These are phyloP conservation scores for Cuniculus paca DNA, from an alignment of 2,797 vertebrate genomes.

Conservation along the genomic window DNA sequence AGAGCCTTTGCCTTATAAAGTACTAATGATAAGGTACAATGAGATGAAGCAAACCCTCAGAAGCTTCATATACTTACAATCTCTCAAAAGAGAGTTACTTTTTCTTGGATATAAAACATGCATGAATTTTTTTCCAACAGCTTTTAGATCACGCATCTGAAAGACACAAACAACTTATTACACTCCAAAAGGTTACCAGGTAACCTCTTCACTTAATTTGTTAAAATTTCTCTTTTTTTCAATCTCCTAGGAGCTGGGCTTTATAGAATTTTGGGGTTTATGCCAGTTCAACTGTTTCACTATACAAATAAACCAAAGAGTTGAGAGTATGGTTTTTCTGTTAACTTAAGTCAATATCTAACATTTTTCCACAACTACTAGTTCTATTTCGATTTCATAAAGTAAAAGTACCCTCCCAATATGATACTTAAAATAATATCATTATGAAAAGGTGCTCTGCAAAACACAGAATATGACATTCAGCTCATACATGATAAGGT, in stretches of 20 bases:
- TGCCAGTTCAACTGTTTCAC: slow-evolving; percentile 34
- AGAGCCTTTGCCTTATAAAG: neutral
- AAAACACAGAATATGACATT: slow-evolving; percentile 29
- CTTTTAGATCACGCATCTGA: slow-evolving; percentile 96
- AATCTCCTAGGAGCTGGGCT: slow-evolving; percentile 12
- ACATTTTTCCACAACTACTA: neutral
- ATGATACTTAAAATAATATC: slow-evolving; percentile 25
- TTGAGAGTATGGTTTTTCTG: neutral
- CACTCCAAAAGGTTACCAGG: slow-evolving; percentile 31
- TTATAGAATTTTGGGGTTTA: slow-evolving; percentile 54
- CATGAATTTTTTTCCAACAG: slow-evolving; percentile 97
- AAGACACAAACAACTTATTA: slow-evolving; percentile 80
- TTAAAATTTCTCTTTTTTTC: slow-evolving; percentile 64
- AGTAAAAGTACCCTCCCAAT: slow-evolving; percentile 13
- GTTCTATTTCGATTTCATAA: slow-evolving; percentile 49
- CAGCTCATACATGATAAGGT: neutral
- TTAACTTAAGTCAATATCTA: slow-evolving; percentile 47
- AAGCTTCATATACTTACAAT: slow-evolving; percentile 91
- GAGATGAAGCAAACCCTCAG: slow-evolving; percentile 55
- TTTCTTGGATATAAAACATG: slow-evolving; percentile 98
- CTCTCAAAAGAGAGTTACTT: slow-evolving; percentile 95
- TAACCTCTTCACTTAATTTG: slow-evolving; percentile 51
- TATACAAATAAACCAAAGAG: slow-evolving; percentile 42
- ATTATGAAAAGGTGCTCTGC: slow-evolving; percentile 21
- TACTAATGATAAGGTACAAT: neutral